Evolutionary conservation across 2,113 vertebrate species (phyloP).

Genomic region (Bujurquina vittata): DNA sequence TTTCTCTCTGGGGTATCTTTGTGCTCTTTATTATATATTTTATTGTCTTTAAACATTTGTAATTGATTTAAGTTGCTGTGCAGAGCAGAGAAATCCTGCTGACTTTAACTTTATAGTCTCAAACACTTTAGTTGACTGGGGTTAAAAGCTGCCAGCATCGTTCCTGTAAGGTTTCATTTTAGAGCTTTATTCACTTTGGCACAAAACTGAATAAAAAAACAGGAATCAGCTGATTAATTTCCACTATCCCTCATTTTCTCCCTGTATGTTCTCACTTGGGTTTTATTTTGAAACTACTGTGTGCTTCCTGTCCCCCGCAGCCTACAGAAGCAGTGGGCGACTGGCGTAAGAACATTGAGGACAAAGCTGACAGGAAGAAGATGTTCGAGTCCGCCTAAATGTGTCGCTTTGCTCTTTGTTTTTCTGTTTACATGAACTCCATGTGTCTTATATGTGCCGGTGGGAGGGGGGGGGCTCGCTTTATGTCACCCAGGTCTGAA

Average conservation of each 20-base stretch:
- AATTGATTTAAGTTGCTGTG: too few relatives aligned
- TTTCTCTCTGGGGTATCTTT: too few relatives aligned
- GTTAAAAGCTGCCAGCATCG: not conserved
- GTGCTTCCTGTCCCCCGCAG: not conserved
- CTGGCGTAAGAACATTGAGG: conserved; percentile 98
- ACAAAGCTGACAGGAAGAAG: conserved; percentile 98
- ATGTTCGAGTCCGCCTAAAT: conserved; percentile 90
- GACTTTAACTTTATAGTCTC: not conserved
- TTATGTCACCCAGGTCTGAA: not conserved
- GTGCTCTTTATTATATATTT: too few relatives aligned
- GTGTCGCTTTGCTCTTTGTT: not conserved
- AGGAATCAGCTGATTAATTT: not conserved
- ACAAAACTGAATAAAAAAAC: too few relatives aligned
- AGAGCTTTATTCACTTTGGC: too few relatives aligned
- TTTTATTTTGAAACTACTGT: not conserved
- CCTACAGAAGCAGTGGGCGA: conserved; percentile 87
- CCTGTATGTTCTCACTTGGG: not conserved
- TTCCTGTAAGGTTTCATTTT: not conserved
- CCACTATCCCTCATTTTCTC: rapidly evolving
- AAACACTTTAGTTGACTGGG: not conserved
- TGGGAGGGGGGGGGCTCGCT: not conserved
- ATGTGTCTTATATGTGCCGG: conserved; percentile 35
- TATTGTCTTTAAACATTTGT: too few relatives aligned
- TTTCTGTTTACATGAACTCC: conserved; percentile 50
- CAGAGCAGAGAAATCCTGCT: too few relatives aligned